Conservation (phyloP, 92 coral and sea anemone species). For the Montipora capitata region DNA sequence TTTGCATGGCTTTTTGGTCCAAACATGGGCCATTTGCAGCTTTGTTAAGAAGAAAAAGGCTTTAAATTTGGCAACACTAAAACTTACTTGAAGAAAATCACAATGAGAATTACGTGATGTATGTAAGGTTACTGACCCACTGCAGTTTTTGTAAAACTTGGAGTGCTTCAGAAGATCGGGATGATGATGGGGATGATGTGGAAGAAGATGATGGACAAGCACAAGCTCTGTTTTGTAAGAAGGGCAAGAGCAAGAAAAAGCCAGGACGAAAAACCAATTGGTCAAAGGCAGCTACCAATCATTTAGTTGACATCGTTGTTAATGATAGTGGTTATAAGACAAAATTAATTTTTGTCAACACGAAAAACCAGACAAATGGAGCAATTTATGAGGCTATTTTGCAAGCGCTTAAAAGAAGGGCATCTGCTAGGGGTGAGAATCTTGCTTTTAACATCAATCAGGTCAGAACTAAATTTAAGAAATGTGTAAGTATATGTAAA, state of each 20-base stretch:
- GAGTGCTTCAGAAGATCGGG: constrained; percentile 26
- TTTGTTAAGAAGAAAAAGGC: neutral
- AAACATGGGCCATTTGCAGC: constrained; percentile 2
- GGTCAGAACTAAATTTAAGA: constrained; percentile 53
- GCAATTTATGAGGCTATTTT: constrained; percentile 53
- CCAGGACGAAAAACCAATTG: constrained; percentile 63
- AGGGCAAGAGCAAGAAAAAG: constrained; percentile 42
- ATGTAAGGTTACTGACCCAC: neutral
- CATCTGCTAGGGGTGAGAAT: constrained; percentile 53
- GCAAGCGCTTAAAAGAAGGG: constrained; percentile 47
- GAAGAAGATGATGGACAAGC: constrained; percentile 49
- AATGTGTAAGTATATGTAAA: constrained; percentile 53
- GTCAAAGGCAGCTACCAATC: constrained; percentile 45
- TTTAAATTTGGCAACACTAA: neutral
- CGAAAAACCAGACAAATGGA: constrained; percentile 66
- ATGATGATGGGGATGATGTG: constrained; percentile 38
- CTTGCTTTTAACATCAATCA: constrained; percentile 37
- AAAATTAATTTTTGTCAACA: constrained; percentile 58
- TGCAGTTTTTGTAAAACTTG: neutral
- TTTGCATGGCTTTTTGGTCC: neutral
- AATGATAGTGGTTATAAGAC: constrained; percentile 36
- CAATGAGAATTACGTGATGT: neutral
- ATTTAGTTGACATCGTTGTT: constrained; percentile 65
- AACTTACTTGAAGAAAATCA: neutral
- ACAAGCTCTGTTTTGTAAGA: constrained; percentile 36